Conservation (phyloP, 2,888 invertebrate genomes). For the Willowsia nigromaculata region DNA sequence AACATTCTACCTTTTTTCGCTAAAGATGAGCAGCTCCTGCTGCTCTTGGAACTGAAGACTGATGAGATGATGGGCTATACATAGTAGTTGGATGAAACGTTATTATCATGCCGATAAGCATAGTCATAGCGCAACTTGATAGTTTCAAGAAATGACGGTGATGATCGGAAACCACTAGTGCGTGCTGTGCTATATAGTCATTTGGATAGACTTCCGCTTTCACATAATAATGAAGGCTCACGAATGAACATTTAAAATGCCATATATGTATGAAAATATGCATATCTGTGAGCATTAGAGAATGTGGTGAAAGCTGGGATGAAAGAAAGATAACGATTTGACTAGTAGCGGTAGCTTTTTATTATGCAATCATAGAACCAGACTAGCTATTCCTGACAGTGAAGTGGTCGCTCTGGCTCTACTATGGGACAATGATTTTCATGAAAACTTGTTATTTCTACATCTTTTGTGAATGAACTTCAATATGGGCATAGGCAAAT, state of each 20-base stretch:
- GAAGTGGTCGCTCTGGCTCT: background rate
- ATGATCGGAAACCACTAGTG: background rate
- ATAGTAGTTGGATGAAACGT: background rate
- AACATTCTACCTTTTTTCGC: slow-evolving; percentile 14
- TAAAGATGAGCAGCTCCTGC: slow-evolving; percentile 18
- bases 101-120: slow-evolving; percentile 3
- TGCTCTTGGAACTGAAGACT: background rate
- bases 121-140: slow-evolving; percentile 5
- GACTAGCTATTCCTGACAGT: background rate
- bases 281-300: background rate
- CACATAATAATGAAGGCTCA: background rate
- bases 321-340: background rate
- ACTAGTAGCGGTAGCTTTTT: background rate
- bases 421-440: background rate
- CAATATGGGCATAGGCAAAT: too few relatives aligned
- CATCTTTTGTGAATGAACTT: background rate
- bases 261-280: background rate
- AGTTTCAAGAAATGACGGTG: slow-evolving; percentile 10
- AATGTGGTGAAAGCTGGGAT: background rate
- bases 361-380: background rate
- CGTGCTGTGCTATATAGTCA: background rate
- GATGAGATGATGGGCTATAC: background rate
- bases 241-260: background rate
- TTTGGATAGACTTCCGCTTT: background rate
- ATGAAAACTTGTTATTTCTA: background rate